Evolutionary conservation across 2,888 invertebrate species (phyloP).

Genomic region (Dynastes tityus): DNA sequence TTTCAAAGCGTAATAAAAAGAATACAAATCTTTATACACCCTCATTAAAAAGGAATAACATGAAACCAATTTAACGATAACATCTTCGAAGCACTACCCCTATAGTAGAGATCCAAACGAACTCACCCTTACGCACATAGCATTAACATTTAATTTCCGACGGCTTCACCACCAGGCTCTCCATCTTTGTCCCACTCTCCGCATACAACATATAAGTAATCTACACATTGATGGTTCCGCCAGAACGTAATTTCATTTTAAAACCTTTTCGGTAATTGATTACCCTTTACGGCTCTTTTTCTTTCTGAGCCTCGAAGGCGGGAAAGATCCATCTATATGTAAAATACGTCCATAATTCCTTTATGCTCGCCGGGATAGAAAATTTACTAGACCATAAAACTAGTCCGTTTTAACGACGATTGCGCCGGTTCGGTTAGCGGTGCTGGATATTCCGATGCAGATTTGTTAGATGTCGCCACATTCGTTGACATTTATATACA

Average conservation of each 20-base stretch:
- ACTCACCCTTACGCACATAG: no score
- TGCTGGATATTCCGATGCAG: constrained; percentile 3
- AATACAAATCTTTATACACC: no score
- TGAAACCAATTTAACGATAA: no score
- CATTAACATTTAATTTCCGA: no score
- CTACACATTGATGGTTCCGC: background rate
- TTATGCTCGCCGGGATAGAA: constrained; percentile 37
- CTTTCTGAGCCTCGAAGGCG: background rate
- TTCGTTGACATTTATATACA: constrained; percentile 9
- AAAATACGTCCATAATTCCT: constrained; percentile 44
- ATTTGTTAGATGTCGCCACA: background rate
- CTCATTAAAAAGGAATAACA: no score
- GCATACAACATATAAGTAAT: no score
- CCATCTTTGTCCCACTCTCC: no score
- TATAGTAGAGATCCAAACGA: no score
- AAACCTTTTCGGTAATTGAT: constrained; percentile 18
- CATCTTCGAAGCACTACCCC: no score
- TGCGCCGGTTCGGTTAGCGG: background rate
- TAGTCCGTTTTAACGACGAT: constrained; percentile 38
- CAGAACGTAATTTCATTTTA: background rate
- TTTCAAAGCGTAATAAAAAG: no score
- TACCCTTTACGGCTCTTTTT: constrained; percentile 14
- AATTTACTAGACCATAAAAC: constrained; percentile 70
- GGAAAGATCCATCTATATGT: constrained; percentile 34
- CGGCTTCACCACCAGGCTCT: no score